These are phyloP conservation scores for Hyles lineata DNA, from an alignment of 2,888 invertebrate genomes.

Conservation along the genomic window DNA sequence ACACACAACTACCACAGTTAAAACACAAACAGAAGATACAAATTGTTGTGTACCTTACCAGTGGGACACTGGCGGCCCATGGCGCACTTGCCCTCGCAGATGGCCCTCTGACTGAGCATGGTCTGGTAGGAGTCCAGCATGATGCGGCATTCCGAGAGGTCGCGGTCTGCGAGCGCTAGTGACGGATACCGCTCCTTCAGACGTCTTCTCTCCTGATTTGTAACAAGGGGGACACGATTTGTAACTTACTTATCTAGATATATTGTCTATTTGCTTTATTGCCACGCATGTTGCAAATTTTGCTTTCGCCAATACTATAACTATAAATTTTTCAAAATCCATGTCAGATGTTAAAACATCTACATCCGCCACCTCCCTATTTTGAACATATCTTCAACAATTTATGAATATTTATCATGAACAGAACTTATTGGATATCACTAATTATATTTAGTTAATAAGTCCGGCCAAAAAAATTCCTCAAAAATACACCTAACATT, in stretches of 20 bases:
- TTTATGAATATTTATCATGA: too few relatives aligned
- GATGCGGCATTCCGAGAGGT: slow-evolving; percentile 90
- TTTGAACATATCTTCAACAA: too few relatives aligned
- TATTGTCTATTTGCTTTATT: not conserved
- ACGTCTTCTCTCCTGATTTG: slow-evolving; percentile 90
- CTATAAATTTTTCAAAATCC: not conserved
- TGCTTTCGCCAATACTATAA: not conserved
- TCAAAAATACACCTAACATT: not conserved
- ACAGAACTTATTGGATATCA: too few relatives aligned
- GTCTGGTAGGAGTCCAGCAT: slow-evolving; percentile 94
- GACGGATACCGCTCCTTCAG: slow-evolving; percentile 94
- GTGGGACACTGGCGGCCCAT: slow-evolving; percentile 94
- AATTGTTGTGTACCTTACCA: slow-evolving; percentile 74
- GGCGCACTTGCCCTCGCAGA: slow-evolving; percentile 94
- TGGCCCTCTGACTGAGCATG: slow-evolving; percentile 90
- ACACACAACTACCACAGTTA: slow-evolving; percentile 9
- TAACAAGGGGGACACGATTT: slow-evolving; percentile 24
- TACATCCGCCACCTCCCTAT: too few relatives aligned
- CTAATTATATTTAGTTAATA: not conserved
- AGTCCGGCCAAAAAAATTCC: not conserved
- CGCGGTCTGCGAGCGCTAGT: slow-evolving; percentile 88
- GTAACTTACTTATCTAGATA: not conserved
- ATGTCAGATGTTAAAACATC: too few relatives aligned
- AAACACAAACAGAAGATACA: slow-evolving; percentile 14
- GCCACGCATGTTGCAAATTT: too few relatives aligned